Conservation (phyloP, 2,797 vertebrate species). For the Petrocephalus schoutedeni region DNA sequence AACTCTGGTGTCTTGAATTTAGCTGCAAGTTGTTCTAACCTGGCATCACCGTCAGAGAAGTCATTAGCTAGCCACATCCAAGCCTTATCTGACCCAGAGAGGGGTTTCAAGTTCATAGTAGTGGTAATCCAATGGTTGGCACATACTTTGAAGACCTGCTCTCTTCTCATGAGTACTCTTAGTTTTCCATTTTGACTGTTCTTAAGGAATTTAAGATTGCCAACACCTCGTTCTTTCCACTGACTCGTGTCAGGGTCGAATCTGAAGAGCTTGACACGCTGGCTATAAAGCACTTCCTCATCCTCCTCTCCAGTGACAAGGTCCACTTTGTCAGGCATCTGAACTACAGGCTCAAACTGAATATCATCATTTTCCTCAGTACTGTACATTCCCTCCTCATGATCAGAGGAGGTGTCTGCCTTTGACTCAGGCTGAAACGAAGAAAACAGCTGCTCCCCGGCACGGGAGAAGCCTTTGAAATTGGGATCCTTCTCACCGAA, state of each 20-base stretch:
- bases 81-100: conserved; percentile 87
- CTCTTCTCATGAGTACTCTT: conserved; percentile 90
- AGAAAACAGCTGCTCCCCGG: conserved; percentile 80
- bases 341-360: conserved; percentile 97
- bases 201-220: conserved; percentile 88
- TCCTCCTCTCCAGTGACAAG: conserved; percentile 94
- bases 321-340: conserved; percentile 93
- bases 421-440: conserved; percentile 56
- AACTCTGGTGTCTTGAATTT: conserved; percentile 93
- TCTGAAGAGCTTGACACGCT: conserved; percentile 89
- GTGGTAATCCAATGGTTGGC: conserved; percentile 99
- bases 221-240: conserved; percentile 97
- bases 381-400: conserved; percentile 84
- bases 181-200: conserved; percentile 83
- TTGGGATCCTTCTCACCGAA: conserved; percentile 77
- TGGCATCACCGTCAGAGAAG: conserved; percentile 89
- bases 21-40: conserved; percentile 81
- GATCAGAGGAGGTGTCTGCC: conserved; percentile 56
- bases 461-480: conserved; percentile 82
- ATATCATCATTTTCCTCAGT: conserved; percentile 94
- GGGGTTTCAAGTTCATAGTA: conserved; percentile 91
- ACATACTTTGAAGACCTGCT: conserved; percentile 95
- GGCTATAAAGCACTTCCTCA: conserved; percentile 83
- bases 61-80: conserved; percentile 97
- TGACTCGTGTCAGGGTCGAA: conserved; percentile 83